Evolutionary conservation across 2,797 vertebrate species (phyloP).

Genomic region (Cyprinodon diabolis): DNA sequence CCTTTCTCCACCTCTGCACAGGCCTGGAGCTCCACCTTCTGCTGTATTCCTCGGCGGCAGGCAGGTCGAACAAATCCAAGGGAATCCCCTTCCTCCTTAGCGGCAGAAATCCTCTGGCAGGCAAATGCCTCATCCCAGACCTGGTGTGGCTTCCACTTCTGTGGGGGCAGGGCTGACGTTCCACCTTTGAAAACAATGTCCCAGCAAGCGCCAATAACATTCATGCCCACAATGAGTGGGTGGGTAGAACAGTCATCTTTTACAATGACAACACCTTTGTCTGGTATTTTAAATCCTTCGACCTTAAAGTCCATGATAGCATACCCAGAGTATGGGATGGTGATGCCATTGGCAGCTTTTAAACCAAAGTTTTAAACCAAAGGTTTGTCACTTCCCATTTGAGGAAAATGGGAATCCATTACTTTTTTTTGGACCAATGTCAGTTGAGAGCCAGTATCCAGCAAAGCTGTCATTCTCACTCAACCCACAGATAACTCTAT

Average conservation of each 20-base stretch:
- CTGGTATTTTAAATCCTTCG: neutral
- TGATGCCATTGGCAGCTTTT: neutral
- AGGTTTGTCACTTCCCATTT: neutral
- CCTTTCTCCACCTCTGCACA: neutral
- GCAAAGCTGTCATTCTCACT: neutral
- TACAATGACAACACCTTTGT: neutral
- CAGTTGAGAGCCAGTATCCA: neutral
- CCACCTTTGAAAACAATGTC: neutral
- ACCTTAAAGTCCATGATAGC: constrained; percentile 5
- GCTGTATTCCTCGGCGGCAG: neutral
- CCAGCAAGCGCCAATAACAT: neutral
- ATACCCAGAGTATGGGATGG: neutral
- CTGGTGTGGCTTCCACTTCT: neutral
- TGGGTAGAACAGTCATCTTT: neutral
- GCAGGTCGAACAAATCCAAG: neutral
- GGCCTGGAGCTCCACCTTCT: neutral
- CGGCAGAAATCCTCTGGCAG: neutral
- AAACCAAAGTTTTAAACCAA: neutral
- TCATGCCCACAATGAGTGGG: neutral
- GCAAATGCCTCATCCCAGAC: neutral
- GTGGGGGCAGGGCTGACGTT: neutral
- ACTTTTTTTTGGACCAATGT: neutral
- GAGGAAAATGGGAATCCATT: too few relatives aligned
- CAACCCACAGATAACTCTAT: neutral
- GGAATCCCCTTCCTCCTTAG: neutral